phyloP scores from a whole-genome alignment of 1,140 invertebrate genomes.

The Pseudomyrmex flavicornis region DNA sequence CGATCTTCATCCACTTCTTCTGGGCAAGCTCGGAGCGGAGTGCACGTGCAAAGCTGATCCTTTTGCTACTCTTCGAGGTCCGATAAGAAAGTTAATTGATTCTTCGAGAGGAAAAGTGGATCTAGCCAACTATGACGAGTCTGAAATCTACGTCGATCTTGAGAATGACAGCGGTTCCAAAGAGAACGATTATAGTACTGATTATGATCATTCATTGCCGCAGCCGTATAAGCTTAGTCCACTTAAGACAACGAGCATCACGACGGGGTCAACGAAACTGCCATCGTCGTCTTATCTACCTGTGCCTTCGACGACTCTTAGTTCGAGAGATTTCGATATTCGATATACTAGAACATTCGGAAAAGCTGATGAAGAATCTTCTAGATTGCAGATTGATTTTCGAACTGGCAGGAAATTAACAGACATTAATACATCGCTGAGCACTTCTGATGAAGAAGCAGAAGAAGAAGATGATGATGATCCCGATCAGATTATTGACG shows the following conservation, averaged over 20 bases:
- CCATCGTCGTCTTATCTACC: slow-evolving; percentile 67
- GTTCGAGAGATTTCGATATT: no score
- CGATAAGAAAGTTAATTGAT: slow-evolving; percentile 75
- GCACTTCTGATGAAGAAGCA: not conserved
- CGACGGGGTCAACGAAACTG: not conserved
- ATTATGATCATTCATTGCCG: not conserved
- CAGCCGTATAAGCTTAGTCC: slow-evolving; percentile 49
- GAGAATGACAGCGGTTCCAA: slow-evolving; percentile 73
- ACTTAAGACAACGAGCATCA: not conserved
- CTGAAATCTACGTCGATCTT: slow-evolving; percentile 82
- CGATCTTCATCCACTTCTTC: slow-evolving; percentile 88
- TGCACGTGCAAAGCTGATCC: slow-evolving; percentile 90
- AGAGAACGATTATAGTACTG: slow-evolving; percentile 39
- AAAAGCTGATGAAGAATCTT: not conserved
- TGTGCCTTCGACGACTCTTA: not conserved
- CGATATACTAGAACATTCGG: not conserved
- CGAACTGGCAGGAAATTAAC: slow-evolving; percentile 38
- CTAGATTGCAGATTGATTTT: not conserved
- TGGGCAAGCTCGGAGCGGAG: slow-evolving; percentile 90
- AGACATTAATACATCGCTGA: not conserved
- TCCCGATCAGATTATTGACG: slow-evolving; percentile 86
- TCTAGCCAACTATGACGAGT: slow-evolving; percentile 82
- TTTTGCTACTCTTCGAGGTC: slow-evolving; percentile 81
- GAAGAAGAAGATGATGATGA: slow-evolving; percentile 49
- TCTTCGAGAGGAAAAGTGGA: slow-evolving; percentile 81